Base-by-base conservation (phyloP, 2,113 vertebrate species). In the Oxygymnocypris stewartii region DNA sequence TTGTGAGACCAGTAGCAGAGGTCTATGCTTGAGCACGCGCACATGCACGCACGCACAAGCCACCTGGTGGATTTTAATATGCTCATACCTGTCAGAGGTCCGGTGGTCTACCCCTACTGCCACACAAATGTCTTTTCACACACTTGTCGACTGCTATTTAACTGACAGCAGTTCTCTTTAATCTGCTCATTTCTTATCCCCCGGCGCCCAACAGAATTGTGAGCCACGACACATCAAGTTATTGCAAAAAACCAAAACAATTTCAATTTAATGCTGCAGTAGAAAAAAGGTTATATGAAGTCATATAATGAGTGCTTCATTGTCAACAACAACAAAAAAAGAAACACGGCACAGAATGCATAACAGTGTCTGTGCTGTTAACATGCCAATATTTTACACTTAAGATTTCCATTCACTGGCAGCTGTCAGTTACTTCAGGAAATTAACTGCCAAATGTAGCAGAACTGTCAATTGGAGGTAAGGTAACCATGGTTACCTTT, bases 361-460 rank as follows among this genome's bases (percentile, higher is more conserved):
- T 96, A 95, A 96, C 96, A 96, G 95, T 95, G 95, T 97, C 97
- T 98, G 97, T 96, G 97, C 96, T 96, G 96, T 96, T 97, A 96
- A 98, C 98, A 99, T 98, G 98, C 97, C 96, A 94, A 96, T 97
- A 97, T 97, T 97, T 97, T 97, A 98, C 97, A 99, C 96, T 96
- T 95, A 93, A 95, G 94, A 96, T 96, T 96, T 94, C 96, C 93
- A 92, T 93, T 97, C 94, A 96, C 96, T 97, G 97, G 97, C 97
- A 98, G 97, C 96, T 97, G 98, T 98, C 97, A 97, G 96, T 99
- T 97, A 98, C 94, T 95, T 96, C 96, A 96, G 97, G 96, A 98
- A 98, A 98, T 97, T 93, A 97, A 97, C 96, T 96, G 97, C 96
- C 96, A 98, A 95, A 96, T 93, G 95, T 96, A 96, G 97, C 95